phyloP scores from a whole-genome alignment of 2,888 invertebrate genomes.

The Hirtodrosophila duncani region DNA sequence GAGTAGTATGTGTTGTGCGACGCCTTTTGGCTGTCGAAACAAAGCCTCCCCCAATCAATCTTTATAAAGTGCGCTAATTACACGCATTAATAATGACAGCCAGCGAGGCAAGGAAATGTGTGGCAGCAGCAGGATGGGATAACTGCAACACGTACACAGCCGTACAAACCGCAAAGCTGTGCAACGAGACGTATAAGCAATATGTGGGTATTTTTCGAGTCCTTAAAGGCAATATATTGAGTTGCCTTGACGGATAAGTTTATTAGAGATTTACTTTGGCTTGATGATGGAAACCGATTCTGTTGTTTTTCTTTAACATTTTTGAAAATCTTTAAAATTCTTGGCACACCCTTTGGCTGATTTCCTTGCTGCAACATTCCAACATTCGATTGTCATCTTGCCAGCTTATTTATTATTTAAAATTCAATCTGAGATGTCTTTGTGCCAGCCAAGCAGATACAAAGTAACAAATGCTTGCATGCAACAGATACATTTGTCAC shows the following conservation, averaged over 20 bases:
- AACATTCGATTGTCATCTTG: not conserved
- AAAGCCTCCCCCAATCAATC: conserved; percentile 58
- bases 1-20: conserved; percentile 26
- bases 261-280: not conserved
- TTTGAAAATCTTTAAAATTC: no score
- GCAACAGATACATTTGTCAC: conserved; percentile 25
- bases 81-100: conserved; percentile 65
- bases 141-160: conserved; percentile 31
- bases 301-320: not conserved
- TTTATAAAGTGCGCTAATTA: conserved; percentile 66
- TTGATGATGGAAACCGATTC: conserved; percentile 1
- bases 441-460: not conserved
- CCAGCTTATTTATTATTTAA: conserved; percentile 34
- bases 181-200: conserved; percentile 14
- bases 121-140: not conserved
- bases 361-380: not conserved
- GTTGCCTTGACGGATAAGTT: not conserved
- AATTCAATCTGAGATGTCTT: conserved; percentile 11
- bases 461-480: conserved; percentile 4
- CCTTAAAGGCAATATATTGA: no score
- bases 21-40: conserved; percentile 21
- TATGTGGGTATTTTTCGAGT: no score
- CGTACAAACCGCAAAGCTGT: no score
- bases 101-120: conserved; percentile 9
- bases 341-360: no score